Evolutionary conservation across 2,888 invertebrate species (phyloP).

Genomic region (Zygothrica quintamaculata): DNA sequence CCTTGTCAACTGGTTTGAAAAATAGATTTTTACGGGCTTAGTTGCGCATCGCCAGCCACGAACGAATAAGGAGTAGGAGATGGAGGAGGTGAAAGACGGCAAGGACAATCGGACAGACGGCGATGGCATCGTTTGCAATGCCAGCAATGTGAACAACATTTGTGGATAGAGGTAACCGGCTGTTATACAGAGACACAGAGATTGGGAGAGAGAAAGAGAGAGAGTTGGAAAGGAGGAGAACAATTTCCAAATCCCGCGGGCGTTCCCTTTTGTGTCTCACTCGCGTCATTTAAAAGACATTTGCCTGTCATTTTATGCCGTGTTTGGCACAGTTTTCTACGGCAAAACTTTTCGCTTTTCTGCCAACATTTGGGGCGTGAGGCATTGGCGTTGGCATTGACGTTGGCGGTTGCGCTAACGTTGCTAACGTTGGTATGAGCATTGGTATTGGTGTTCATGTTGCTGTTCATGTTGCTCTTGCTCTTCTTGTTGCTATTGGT

Average conservation of each 20-base stretch:
- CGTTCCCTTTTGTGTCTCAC: slow-evolving; percentile 79
- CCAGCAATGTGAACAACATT: slow-evolving; percentile 38
- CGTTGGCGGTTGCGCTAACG: background rate
- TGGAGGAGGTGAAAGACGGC: slow-evolving; percentile 1
- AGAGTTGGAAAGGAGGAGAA: background rate
- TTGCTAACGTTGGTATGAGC: too few relatives aligned
- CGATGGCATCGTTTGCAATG: slow-evolving; percentile 59
- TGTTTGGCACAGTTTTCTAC: slow-evolving; percentile 76
- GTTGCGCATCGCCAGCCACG: slow-evolving; percentile 78
- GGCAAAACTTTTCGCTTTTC: slow-evolving; percentile 58
- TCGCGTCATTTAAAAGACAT: slow-evolving; percentile 82
- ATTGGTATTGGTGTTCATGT: too few relatives aligned
- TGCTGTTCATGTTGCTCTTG: too few relatives aligned
- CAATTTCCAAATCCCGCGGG: slow-evolving; percentile 69
- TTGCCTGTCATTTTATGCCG: slow-evolving; percentile 83
- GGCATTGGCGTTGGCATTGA: background rate
- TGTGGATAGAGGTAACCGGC: background rate
- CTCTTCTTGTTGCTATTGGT: too few relatives aligned
- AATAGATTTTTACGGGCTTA: slow-evolving; percentile 78
- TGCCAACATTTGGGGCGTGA: slow-evolving; percentile 54
- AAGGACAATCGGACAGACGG: slow-evolving; percentile 43
- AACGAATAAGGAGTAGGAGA: background rate
- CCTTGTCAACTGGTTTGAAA: slow-evolving; percentile 80
- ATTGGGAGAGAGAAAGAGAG: too few relatives aligned
- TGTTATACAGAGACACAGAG: too few relatives aligned